Percentiles rank a stretch among this genome's conserved stretches.
Conservation (phyloP, 2,797 vertebrate genomes). For the Trichosurus vulpecula region DNA sequence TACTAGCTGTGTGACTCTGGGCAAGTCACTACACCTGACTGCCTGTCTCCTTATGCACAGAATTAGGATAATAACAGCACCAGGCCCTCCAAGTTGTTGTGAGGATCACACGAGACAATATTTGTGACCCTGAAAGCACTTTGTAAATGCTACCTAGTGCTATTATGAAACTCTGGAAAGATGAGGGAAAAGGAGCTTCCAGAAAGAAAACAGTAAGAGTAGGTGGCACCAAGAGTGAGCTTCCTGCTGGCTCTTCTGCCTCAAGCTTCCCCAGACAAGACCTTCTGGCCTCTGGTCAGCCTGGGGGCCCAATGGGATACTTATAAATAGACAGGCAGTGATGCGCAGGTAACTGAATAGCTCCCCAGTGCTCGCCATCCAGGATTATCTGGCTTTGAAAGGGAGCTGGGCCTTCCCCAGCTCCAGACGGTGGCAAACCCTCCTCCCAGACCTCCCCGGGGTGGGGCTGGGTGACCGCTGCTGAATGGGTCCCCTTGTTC, state of each 20-base stretch:
- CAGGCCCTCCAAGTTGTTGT: neutral
- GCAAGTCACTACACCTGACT: neutral
- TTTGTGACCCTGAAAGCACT: neutral
- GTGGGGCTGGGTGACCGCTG: conserved; percentile 35
- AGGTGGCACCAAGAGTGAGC: neutral
- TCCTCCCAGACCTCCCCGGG: conserved; percentile 48
- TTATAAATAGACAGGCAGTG: neutral
- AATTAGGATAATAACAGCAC: neutral
- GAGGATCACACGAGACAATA: neutral
- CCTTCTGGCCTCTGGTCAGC: neutral
- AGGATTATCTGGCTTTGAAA: conserved; percentile 28
- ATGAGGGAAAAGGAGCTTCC: neutral
- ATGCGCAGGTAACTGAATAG: neutral
- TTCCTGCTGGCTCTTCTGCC: neutral
- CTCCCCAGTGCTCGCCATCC: neutral
- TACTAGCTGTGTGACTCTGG: neutral
- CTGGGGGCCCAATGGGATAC: neutral
- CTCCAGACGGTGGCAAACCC: conserved; percentile 46
- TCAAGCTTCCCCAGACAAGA: neutral
- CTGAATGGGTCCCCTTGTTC: conserved; percentile 72
- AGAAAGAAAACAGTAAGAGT: neutral
- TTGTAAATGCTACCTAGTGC: neutral
- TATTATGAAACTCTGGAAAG: neutral
- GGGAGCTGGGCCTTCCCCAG: neutral
- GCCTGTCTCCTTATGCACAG: neutral